Evolutionary conservation across 2,888 invertebrate genomes (phyloP).

Genomic region (Molorchus minor): DNA sequence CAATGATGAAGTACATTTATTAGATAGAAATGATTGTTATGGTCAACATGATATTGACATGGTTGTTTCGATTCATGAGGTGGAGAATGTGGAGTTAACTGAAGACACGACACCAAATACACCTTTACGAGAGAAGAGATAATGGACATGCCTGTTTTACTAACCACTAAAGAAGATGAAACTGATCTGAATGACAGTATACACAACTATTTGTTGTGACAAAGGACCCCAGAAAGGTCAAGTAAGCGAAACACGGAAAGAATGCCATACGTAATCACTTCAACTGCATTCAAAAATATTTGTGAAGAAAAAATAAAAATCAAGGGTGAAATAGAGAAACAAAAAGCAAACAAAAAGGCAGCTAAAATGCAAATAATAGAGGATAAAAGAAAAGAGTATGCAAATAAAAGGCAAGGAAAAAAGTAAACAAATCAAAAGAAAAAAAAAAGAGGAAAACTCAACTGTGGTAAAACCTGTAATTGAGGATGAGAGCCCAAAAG

Average conservation of each 20-base stretch:
- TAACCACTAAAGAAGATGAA: too few species aligned
- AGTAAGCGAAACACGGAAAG: conserved; percentile 3
- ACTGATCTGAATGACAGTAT: neutral
- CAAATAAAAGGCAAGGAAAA: neutral
- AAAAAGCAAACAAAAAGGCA: neutral
- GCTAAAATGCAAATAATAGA: neutral
- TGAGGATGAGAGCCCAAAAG: neutral
- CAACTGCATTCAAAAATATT: neutral
- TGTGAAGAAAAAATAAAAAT: neutral
- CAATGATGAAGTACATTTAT: neutral
- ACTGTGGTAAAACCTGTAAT: neutral
- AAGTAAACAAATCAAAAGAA: too few species aligned
- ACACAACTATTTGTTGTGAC: neutral
- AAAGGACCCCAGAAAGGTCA: conserved; percentile 3
- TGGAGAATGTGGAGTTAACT: neutral
- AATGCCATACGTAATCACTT: conserved; percentile 7
- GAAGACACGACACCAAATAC: neutral
- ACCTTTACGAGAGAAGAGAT: too few species aligned
- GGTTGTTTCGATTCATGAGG: neutral
- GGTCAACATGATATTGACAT: neutral
- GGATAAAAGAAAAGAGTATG: neutral
- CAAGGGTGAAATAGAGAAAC: neutral
- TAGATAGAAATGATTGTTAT: neutral
- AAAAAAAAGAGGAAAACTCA: neutral
- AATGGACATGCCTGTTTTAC: too few species aligned